Conservation (phyloP, 2,797 vertebrate genomes). For the Poeciliopsis gracilis region DNA sequence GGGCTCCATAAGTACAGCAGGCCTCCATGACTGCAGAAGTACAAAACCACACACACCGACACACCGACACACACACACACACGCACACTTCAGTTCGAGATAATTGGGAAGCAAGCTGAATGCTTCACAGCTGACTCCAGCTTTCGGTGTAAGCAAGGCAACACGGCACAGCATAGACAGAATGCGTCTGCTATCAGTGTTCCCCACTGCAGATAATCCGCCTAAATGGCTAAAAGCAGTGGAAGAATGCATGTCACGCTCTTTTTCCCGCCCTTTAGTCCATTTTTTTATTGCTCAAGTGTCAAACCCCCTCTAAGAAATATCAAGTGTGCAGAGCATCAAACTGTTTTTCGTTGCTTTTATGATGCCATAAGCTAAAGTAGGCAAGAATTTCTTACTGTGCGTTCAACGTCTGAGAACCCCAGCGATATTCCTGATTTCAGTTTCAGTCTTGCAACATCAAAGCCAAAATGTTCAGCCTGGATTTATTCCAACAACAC, state of each 20-base stretch:
- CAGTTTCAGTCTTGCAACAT: constrained; percentile 9
- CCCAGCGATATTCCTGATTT: constrained; percentile 21
- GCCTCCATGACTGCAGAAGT: not conserved
- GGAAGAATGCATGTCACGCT: constrained; percentile 23
- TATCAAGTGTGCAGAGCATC: not conserved
- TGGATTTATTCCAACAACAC: constrained; percentile 7
- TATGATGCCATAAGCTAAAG: constrained; percentile 17
- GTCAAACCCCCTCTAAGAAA: constrained; percentile 9
- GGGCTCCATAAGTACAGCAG: not conserved
- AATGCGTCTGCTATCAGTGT: constrained; percentile 28
- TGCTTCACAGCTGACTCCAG: constrained; percentile 55
- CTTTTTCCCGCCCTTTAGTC: constrained; percentile 16
- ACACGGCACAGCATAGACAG: constrained; percentile 7
- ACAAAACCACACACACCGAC: constrained; percentile 4
- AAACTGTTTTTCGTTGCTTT: not conserved
- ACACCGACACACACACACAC: not conserved
- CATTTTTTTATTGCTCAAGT: not conserved
- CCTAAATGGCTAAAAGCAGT: constrained; percentile 21
- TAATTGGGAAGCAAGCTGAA: constrained; percentile 56
- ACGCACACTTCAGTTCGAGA: constrained; percentile 36
- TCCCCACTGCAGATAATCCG: constrained; percentile 34
- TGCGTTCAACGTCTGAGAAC: constrained; percentile 17
- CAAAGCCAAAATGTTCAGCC: constrained; percentile 21
- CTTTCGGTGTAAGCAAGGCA: constrained; percentile 19
- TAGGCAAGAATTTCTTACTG: constrained; percentile 11